These are phyloP conservation scores for Sycophila texana DNA, from an alignment of 2,888 invertebrate genomes.

Conservation along the genomic window DNA sequence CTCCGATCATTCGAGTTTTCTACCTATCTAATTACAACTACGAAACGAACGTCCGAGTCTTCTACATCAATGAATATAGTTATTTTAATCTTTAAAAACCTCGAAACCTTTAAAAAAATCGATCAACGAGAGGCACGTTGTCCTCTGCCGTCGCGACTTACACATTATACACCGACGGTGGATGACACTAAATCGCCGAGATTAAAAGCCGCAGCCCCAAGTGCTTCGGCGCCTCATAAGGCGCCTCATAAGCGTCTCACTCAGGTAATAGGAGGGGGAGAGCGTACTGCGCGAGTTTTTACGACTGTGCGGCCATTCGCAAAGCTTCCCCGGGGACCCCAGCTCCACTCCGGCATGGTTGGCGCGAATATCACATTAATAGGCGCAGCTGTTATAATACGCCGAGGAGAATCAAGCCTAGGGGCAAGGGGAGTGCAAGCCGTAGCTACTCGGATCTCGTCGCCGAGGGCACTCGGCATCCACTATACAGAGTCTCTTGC, in stretches of 20 bases:
- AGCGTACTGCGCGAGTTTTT: constrained; percentile 4
- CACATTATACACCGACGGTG: no score
- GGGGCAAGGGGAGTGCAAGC: background rate
- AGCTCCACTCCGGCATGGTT: background rate
- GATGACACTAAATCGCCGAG: background rate
- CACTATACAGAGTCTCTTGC: background rate
- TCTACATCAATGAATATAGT: no score
- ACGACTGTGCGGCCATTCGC: constrained; percentile 5
- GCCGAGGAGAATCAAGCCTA: constrained; percentile 31
- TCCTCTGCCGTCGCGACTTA: no score
- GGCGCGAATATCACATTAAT: constrained; percentile 40
- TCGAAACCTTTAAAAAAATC: no score
- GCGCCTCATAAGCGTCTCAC: constrained; percentile 33
- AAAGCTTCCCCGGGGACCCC: constrained; percentile 20
- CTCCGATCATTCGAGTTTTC: no score
- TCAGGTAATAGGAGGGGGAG: background rate
- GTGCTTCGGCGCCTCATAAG: constrained; percentile 13
- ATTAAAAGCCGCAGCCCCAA: constrained; percentile 33
- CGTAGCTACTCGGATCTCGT: constrained; percentile 20
- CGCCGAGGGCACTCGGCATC: constrained; percentile 12
- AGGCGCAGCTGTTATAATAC: constrained; percentile 43
- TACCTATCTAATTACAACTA: no score
- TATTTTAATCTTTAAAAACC: no score
- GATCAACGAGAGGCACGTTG: no score
- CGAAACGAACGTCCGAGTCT: no score